Evolutionary conservation across 2,888 invertebrate genomes (phyloP).

Genomic region (Diogma glabrata): DNA sequence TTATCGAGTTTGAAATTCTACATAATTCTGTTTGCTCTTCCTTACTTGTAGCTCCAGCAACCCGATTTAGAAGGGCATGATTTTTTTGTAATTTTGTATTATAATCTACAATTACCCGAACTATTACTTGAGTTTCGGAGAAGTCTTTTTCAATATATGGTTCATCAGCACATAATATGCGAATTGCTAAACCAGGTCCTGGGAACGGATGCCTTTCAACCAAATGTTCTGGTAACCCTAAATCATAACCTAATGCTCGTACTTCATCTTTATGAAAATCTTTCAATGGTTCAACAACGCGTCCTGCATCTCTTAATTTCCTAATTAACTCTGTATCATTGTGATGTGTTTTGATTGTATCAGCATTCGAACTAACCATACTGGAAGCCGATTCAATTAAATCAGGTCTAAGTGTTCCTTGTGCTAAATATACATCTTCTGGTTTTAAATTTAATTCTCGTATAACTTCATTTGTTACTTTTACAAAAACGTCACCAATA

Average conservation of each 20-base stretch:
- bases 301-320: conserved; percentile 56
- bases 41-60: conserved; percentile 65
- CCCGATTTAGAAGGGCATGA: conserved; percentile 80
- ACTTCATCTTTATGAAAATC: conserved; percentile 99
- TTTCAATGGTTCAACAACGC: conserved; percentile 93
- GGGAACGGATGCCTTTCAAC: conserved; percentile 97
- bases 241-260: conserved; percentile 73
- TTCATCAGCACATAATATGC: conserved; percentile 91
- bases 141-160: conserved; percentile 91
- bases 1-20: conserved; percentile 63
- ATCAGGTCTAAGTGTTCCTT: conserved; percentile 94
- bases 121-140: conserved; percentile 86
- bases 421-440: conserved; percentile 85
- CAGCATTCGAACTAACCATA: conserved; percentile 76
- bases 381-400: conserved; percentile 94
- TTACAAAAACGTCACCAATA: conserved; percentile 97
- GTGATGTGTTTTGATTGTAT: conserved; percentile 98
- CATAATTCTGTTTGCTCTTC: conserved; percentile 57
- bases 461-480: conserved; percentile 82
- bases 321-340: conserved; percentile 94
- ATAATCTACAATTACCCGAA: conserved; percentile 90
- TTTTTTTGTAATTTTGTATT: conserved; percentile 84
- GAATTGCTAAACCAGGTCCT: conserved; percentile 93
- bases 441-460: conserved; percentile 77
- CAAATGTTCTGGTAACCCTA: conserved; percentile 75